Base-by-base conservation (phyloP, 2,113 vertebrate species). In the Seriola quinqueradiata region DNA sequence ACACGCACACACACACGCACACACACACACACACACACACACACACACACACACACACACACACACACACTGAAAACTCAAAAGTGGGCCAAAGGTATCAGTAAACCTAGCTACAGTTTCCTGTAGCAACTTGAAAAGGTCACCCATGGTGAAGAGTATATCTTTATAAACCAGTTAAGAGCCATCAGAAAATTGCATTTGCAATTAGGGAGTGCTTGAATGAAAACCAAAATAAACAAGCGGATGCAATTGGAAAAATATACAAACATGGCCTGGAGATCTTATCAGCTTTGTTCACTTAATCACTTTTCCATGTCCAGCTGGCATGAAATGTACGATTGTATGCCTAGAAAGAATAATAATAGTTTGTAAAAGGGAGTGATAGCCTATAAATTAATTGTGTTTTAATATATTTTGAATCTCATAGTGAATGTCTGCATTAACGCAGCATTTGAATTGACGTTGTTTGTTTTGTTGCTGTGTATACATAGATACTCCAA, bases 141-240 rank as follows among this genome's bases (percentile, higher is more conserved):
- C 70, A 85, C 9, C 2, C 12, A 25, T 23, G 21, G 14, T 59
- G 36, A 77, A 71, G 75, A 16, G 28, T 60, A 14, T 74, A 61
- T 82, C 75, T 81, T 80, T 61, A 36, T 52, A 78, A 82, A 85
- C 21, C 25, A 78, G 10, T 85, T 85, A 61, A 60, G 55, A 61
- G 55, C 60, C 64, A 71, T 75, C 5, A 3, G 61, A 72, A 89
- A 82, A 57, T 82, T 6, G 25, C 73, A 82, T 89, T 17, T 85
- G 66, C 77, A 46, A 21, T 79, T 72, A 79, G 46, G 61, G 64
- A 83, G 57, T 2, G 5, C 28, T 79, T 81, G 57, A 72, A 46
- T 21, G 0, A 40, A 61, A 78, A 86, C 32, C 64, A 85, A 87
- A 85, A 83, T 44, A 87, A 92, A 91, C 78, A 77, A 54, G 23